Conservation (phyloP, 2,888 invertebrate species). For the Sesia bembeciformis region DNA sequence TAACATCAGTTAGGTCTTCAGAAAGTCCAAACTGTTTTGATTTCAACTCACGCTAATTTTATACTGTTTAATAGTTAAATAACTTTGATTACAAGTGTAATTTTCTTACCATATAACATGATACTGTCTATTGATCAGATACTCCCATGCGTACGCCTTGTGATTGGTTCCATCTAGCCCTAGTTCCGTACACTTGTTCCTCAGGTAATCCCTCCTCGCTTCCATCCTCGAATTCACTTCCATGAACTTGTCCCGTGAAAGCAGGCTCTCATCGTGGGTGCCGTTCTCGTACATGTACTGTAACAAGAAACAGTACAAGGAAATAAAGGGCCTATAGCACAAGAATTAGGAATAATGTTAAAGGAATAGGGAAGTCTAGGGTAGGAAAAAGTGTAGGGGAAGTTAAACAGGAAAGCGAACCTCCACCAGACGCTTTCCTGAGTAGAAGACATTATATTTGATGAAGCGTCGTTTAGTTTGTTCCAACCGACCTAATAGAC, state of each 20-base stretch:
- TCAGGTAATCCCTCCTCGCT: conserved; percentile 72
- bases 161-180: conserved; percentile 77
- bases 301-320: conserved; percentile 30
- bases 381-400: no score
- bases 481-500: no score
- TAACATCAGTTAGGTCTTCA: no score
- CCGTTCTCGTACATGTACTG: conserved; percentile 67
- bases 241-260: conserved; percentile 67
- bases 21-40: no score
- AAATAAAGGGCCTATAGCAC: background rate
- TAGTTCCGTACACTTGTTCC: conserved; percentile 74
- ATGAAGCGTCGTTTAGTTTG: no score
- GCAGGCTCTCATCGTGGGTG: conserved; percentile 49
- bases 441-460: no score
- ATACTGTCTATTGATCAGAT: conserved; percentile 85
- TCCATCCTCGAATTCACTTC: conserved; percentile 76
- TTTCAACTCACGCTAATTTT: no score
- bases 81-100: background rate
- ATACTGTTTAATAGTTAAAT: no score
- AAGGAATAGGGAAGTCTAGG: no score
- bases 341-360: background rate
- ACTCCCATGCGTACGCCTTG: conserved; percentile 89
- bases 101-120: conserved; percentile 82
- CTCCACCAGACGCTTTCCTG: no score
- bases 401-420: no score